Base-by-base conservation (phyloP, 2,113 vertebrate genomes). In the Lutjanus erythropterus region DNA sequence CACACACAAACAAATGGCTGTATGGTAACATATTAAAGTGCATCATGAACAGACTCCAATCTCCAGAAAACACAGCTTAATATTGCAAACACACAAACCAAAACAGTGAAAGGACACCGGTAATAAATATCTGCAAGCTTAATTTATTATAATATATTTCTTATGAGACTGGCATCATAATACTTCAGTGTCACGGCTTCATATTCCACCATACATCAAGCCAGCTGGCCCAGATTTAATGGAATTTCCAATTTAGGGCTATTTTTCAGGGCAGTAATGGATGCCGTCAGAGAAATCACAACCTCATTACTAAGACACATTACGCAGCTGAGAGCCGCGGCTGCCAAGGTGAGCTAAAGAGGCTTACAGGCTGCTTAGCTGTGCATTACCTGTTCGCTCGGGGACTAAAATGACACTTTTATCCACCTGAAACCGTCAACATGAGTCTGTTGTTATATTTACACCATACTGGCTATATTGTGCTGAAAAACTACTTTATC, bases 201-300 rank as follows among this genome's bases (percentile, higher is more conserved):
- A 25, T 67, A 68, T 82, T 85, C 73, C 71, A 65, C 33, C 8
- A 19, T 25, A 31, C 25, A 56, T 70, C 53, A 60, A 7, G 11
- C 64, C 73, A 70, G 67, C 69, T 61, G 64, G 41, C 49, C 16
- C 44, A 21, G 42, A 49, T 62, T 74, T 88, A 88, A 88, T 88
- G 66, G 68, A 78, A 61, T 90, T 90, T 86, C 44, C 71, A 68
- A 74, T 79, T 70, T 67, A 18, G 19, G 31, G 29, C 39, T 70
- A 52, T 84, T 80, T 83, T 78, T 88, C 75, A 31, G 69, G 16
- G 42, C 65, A 1, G 49, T 89, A 85, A 85, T 80, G 58, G 77
- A 74, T 18, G 78, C 56, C 56, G 18, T 78, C 49, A 52, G 72
- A 71, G 69, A 73, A 86, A 89, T 82, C 75, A 46, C 66, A 56